Conservation (phyloP, 2,113 vertebrate species). For the Chionis minor region DNA sequence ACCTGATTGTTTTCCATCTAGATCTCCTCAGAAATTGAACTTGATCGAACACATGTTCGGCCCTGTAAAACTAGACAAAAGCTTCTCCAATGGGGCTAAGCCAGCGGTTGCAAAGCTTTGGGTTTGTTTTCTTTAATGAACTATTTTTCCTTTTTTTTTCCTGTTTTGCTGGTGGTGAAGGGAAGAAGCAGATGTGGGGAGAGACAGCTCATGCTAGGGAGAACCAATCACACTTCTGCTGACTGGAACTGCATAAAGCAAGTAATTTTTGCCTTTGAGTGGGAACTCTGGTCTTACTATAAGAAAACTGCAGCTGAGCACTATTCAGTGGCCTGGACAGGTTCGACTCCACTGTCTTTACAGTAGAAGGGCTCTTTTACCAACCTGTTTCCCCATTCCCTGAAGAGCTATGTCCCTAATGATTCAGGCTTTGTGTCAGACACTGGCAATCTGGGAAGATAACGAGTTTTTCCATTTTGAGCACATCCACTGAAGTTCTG, state of each 20-base stretch:
- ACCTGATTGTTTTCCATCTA: constrained; percentile 53
- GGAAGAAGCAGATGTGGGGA: constrained; percentile 5
- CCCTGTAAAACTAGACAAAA: constrained; percentile 38
- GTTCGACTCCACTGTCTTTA: neutral
- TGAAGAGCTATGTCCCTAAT: neutral
- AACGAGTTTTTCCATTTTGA: neutral
- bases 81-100: constrained; percentile 8
- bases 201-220: neutral
- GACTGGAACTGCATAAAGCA: neutral
- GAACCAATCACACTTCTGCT: neutral
- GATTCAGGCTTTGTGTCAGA: neutral
- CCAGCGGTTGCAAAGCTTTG: constrained; percentile 24
- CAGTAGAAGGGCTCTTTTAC: neutral
- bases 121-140: constrained; percentile 52
- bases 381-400: neutral
- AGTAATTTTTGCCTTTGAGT: neutral
- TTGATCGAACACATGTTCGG: constrained; percentile 46
- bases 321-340: neutral
- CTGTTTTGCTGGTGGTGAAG: neutral
- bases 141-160: neutral
- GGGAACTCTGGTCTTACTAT: neutral
- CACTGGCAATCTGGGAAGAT: neutral
- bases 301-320: neutral
- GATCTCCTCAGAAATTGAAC: constrained; percentile 39
- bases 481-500: neutral